A percentile compares a stretch with the other conserved stretches of the same genome.
Conservation (phyloP, 1,140 invertebrate species). For the Vollenhovia emeryi region DNA sequence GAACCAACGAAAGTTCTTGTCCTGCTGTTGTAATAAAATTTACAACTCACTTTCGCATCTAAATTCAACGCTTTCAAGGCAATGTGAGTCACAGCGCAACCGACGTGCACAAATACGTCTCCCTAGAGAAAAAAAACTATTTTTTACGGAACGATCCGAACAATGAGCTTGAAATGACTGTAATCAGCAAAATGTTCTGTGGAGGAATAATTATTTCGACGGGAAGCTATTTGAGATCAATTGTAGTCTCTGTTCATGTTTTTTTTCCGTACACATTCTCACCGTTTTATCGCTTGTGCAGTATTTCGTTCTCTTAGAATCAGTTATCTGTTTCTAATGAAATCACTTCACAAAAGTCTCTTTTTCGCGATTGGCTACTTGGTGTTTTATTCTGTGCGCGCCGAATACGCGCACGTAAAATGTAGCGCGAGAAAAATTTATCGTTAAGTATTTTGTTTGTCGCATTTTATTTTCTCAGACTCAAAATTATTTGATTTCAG, state of each 20-base stretch:
- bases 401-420: not conserved
- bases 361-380: not conserved
- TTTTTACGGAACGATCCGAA: not conserved
- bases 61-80: too few species aligned
- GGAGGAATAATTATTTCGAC: conserved; percentile 4
- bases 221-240: not conserved
- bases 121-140: not conserved
- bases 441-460: too few species aligned
- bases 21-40: not conserved
- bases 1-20: not conserved
- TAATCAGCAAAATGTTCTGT: not conserved
- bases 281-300: not conserved
- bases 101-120: not conserved
- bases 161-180: not conserved
- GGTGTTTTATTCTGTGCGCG: not conserved
- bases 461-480: too few species aligned
- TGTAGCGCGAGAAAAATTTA: not conserved
- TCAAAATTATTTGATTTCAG: too few species aligned
- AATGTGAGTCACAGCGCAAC: not conserved
- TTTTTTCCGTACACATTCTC: too few species aligned
- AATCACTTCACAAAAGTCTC: not conserved
- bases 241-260: not conserved
- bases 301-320: not conserved
- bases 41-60: not conserved
- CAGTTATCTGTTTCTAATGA: not conserved